Percentiles rank a stretch among this genome's conserved stretches.
Evolutionary conservation across 2,888 invertebrate species (phyloP).

Genomic region (Sinopyrophorus schimmeli): DNA sequence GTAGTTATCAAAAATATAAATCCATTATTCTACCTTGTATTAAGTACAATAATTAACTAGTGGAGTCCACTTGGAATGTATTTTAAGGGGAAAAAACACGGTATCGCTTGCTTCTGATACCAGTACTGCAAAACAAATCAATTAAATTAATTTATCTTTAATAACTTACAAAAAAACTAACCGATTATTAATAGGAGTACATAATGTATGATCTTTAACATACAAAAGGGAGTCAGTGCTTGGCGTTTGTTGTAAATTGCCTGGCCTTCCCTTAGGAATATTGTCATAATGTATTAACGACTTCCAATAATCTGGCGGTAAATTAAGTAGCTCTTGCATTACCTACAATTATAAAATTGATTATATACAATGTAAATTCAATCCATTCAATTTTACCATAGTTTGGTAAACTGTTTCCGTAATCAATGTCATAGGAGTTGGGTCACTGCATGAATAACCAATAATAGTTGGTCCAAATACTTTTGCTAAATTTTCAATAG

Average conservation of each 20-base stretch:
- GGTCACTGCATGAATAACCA: slow-evolving; percentile 80
- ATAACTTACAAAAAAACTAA: too few relatives aligned
- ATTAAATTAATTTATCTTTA: too few relatives aligned
- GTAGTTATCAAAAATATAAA: too few relatives aligned
- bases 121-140: too few relatives aligned
- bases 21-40: too few relatives aligned
- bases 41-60: too few relatives aligned
- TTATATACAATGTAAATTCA: not conserved
- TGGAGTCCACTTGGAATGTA: too few relatives aligned
- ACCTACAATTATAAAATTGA: slow-evolving; percentile 36
- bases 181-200: too few relatives aligned
- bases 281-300: slow-evolving; percentile 64
- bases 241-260: slow-evolving; percentile 50
- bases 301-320: slow-evolving; percentile 77
- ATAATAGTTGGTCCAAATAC: slow-evolving; percentile 94
- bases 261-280: slow-evolving; percentile 31
- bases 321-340: slow-evolving; percentile 67
- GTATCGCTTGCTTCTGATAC: too few relatives aligned
- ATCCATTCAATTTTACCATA: slow-evolving; percentile 39
- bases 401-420: slow-evolving; percentile 78
- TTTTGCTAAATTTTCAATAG: slow-evolving; percentile 81
- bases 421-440: slow-evolving; percentile 72
- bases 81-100: too few relatives aligned
- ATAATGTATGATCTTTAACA: too few relatives aligned
- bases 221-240: slow-evolving; percentile 52